A percentile compares a stretch with the other conserved stretches of the same genome.
Evolutionary conservation across 2,888 invertebrate species (phyloP).

Genomic region (Malacosoma neustria): DNA sequence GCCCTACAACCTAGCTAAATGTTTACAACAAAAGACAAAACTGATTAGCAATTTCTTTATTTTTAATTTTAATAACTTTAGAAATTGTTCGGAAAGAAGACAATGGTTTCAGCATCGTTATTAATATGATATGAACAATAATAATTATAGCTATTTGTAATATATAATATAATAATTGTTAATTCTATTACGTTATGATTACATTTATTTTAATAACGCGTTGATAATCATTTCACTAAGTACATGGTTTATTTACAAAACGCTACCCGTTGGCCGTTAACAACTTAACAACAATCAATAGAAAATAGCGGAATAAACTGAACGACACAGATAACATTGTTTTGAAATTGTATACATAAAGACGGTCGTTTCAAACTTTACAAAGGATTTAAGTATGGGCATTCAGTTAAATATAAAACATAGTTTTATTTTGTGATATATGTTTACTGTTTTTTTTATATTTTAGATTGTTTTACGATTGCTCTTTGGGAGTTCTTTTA

Average conservation of each 20-base stretch:
- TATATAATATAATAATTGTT: slow-evolving; percentile 31
- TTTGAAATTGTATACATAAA: no score
- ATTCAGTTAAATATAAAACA: no score
- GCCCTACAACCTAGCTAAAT: no score
- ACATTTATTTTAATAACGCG: slow-evolving; percentile 62
- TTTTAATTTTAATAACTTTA: slow-evolving; percentile 80
- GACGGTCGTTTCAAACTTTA: no score
- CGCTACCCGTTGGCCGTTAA: slow-evolving; percentile 18
- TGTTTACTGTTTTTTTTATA: no score
- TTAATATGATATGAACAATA: slow-evolving; percentile 82
- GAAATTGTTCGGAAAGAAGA: slow-evolving; percentile 86
- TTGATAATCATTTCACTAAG: slow-evolving; percentile 54
- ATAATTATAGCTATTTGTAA: slow-evolving; percentile 65
- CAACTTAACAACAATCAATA: neutral
- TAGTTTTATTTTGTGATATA: no score
- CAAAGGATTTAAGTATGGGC: no score
- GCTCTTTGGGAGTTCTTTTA: no score
- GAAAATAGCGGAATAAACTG: neutral
- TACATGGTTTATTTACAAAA: slow-evolving; percentile 51
- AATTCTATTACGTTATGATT: slow-evolving; percentile 52
- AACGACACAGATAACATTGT: no score
- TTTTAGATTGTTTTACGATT: no score
- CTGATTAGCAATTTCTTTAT: slow-evolving; percentile 74
- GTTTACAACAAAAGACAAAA: no score
- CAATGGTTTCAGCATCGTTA: slow-evolving; percentile 75